Evolutionary conservation across 1,140 invertebrate genomes (phyloP).

Genomic region (Gryllus bimaculatus): DNA sequence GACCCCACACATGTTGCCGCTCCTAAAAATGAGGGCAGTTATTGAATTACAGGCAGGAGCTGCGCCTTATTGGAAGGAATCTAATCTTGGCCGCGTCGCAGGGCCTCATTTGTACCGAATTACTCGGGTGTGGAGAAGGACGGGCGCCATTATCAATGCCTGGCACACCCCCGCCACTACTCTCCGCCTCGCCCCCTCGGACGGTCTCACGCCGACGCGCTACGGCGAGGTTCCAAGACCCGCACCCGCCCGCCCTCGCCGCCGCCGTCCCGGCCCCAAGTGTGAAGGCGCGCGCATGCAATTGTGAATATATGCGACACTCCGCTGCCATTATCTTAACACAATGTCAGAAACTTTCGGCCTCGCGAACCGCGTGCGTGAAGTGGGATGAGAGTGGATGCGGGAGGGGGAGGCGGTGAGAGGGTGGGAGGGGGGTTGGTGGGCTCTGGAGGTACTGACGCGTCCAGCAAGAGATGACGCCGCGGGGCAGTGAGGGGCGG

Average conservation of each 20-base stretch:
- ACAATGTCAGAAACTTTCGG: slow-evolving; percentile 19
- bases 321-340: slow-evolving; percentile 20
- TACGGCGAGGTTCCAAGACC: no score
- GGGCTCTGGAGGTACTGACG: no score
- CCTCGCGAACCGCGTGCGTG: no score
- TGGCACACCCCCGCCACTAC: background rate
- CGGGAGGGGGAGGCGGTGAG: no score
- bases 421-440: no score
- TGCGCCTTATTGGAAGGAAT: slow-evolving; percentile 24
- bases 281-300: slow-evolving; percentile 13
- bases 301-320: slow-evolving; percentile 20
- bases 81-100: slow-evolving; percentile 20
- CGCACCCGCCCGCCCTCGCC: no score
- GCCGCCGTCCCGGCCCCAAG: background rate
- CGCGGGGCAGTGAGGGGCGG: no score
- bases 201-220: no score
- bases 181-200: background rate
- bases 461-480: no score
- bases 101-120: slow-evolving; percentile 23
- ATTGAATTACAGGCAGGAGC: slow-evolving; percentile 23
- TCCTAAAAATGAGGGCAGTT: slow-evolving; percentile 23
- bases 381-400: no score
- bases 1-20: slow-evolving; percentile 23
- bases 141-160: slow-evolving; percentile 10
- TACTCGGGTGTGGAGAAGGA: slow-evolving; percentile 17